Evolutionary conservation across 2,797 vertebrate genomes (phyloP).

Genomic region (Phoxinus dragarum): DNA sequence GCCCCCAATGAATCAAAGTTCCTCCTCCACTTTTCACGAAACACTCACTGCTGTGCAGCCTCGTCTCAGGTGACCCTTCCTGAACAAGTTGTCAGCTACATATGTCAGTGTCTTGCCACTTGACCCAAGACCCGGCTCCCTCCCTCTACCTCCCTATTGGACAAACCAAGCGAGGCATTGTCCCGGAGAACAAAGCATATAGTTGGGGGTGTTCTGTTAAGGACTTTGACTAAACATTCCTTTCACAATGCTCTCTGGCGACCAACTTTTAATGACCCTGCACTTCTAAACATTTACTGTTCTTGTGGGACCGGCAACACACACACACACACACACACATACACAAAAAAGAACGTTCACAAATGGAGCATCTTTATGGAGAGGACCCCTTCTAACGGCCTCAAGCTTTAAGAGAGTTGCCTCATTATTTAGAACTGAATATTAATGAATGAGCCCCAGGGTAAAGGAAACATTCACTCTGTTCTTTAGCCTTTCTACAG

Average conservation of each 20-base stretch:
- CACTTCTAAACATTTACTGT: conserved; percentile 62
- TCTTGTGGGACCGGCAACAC: conserved; percentile 7
- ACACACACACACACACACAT: conserved; percentile 7
- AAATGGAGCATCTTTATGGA: conserved; percentile 46
- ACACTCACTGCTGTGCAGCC: conserved; percentile 59
- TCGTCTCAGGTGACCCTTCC: conserved; percentile 67
- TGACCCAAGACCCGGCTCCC: conserved; percentile 68
- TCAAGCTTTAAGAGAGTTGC: conserved; percentile 67
- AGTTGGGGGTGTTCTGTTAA: conserved; percentile 64
- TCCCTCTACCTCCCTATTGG: conserved; percentile 58
- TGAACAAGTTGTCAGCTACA: conserved; percentile 77
- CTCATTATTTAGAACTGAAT: conserved; percentile 49
- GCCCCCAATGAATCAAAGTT: conserved; percentile 63
- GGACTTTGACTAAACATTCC: conserved; percentile 77
- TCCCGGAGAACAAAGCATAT: conserved; percentile 72
- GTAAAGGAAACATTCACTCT: conserved; percentile 14
- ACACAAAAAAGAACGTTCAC: conserved; percentile 8
- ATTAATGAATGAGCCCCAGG: conserved; percentile 20
- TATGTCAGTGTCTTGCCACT: conserved; percentile 73
- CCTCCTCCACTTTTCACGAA: conserved; percentile 56
- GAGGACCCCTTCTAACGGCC: conserved; percentile 31
- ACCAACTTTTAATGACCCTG: conserved; percentile 72
- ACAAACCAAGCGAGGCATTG: conserved; percentile 73
- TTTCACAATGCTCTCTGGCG: conserved; percentile 70
- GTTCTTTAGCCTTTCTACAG: conserved; percentile 9